These are phyloP conservation scores for Yponomeuta cagnagella DNA, from an alignment of 2,888 invertebrate genomes.

Conservation along the genomic window DNA sequence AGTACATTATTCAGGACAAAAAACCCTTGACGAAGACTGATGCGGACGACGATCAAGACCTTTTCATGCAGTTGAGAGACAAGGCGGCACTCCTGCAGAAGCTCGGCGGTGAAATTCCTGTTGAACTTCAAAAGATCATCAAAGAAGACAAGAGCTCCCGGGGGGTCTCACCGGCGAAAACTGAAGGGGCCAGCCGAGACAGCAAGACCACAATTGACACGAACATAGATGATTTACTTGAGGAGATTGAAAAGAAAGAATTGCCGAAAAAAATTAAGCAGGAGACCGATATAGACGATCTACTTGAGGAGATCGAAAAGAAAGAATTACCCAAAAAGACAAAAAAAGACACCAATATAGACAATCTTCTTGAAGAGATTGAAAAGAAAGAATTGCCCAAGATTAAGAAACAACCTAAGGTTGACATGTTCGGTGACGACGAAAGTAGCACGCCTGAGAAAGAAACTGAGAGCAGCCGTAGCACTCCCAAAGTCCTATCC, in stretches of 20 bases:
- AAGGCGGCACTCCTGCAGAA: constrained; percentile 71
- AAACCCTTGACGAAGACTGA: constrained; percentile 30
- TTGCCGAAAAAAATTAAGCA: constrained; percentile 42
- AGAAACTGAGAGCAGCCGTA: constrained; percentile 34
- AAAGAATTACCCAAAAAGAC: constrained; percentile 52
- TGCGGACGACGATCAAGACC: constrained; percentile 47
- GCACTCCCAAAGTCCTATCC: constrained; percentile 9
- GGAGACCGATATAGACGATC: constrained; percentile 44
- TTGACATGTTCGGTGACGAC: constrained; percentile 36
- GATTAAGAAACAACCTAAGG: constrained; percentile 15
- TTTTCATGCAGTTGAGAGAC: constrained; percentile 60
- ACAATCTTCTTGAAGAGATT: constrained; percentile 59
- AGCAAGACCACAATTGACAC: constrained; percentile 24
- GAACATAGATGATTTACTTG: constrained; percentile 54
- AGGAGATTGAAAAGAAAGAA: constrained; percentile 63
- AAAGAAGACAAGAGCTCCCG: constrained; percentile 43
- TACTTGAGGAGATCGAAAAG: constrained; percentile 61
- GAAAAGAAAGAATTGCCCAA: constrained; percentile 62
- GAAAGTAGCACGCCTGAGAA: constrained; percentile 37
- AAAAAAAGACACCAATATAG: constrained; percentile 36
- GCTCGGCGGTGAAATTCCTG: constrained; percentile 70
- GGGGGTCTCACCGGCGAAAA: constrained; percentile 34
- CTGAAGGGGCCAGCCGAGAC: constrained; percentile 32
- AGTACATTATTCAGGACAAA: constrained; percentile 25
- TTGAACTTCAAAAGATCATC: constrained; percentile 63